A percentile compares a stretch with the other conserved stretches of the same genome.
Evolutionary conservation across 2,113 vertebrate genomes (phyloP).

Genomic region (Elaphurus davidianus): DNA sequence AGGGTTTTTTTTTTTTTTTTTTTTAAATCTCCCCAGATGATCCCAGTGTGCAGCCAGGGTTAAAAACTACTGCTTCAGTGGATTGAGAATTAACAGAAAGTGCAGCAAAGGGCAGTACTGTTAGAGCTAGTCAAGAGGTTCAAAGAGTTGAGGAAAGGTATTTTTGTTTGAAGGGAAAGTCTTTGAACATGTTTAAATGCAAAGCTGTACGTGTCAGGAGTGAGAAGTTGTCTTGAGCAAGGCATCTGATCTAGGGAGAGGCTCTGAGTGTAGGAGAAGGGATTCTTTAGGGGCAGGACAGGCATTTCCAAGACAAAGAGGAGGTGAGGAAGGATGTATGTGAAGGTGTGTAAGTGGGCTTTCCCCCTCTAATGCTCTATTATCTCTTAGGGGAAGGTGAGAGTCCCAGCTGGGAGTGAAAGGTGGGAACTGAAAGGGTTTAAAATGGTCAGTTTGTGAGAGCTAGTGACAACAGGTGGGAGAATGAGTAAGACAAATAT

Average conservation of each 20-base stretch:
- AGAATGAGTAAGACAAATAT: background rate
- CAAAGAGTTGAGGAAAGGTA: background rate
- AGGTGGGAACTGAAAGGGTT: background rate
- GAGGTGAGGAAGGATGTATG: background rate
- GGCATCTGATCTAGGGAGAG: background rate
- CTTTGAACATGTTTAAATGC: background rate
- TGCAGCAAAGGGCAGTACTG: background rate
- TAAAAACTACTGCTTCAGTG: background rate
- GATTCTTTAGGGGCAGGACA: background rate
- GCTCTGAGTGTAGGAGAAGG: background rate
- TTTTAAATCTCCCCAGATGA: background rate
- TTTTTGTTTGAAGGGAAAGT: background rate
- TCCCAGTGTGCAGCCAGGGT: background rate
- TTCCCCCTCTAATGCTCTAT: background rate
- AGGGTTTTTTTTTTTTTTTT: background rate
- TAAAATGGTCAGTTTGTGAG: background rate
- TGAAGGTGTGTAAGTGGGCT: background rate
- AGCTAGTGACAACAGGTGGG: background rate
- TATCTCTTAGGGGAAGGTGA: background rate
- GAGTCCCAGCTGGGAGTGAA: background rate
- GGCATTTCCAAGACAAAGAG: background rate
- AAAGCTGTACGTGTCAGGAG: background rate
- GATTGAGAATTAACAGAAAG: background rate
- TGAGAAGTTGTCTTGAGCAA: background rate
- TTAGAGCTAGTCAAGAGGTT: background rate